Conservation (phyloP, 2,797 vertebrate genomes). For the Chrosomus eos region DNA sequence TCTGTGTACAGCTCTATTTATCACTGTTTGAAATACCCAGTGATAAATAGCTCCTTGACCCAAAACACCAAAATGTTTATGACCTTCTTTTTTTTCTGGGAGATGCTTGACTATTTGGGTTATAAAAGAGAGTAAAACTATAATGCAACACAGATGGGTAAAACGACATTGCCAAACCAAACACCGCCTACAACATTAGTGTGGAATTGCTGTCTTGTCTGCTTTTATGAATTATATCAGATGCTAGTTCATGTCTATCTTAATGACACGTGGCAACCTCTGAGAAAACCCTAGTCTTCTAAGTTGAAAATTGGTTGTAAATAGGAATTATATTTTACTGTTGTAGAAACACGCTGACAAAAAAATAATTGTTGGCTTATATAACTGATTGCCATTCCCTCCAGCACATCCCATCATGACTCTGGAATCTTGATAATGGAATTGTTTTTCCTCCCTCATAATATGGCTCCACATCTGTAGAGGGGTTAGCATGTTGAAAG, state of each 20-base stretch:
- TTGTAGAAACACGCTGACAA: background rate
- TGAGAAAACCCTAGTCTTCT: background rate
- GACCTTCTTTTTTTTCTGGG: background rate
- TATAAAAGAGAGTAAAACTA: constrained; percentile 1
- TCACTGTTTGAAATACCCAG: constrained; percentile 25
- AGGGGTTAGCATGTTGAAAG: constrained; percentile 21
- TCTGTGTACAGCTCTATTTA: constrained; percentile 11
- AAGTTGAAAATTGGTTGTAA: background rate
- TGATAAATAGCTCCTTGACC: constrained; percentile 42
- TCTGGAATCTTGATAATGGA: constrained; percentile 43
- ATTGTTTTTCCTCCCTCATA: constrained; percentile 12
- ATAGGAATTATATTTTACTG: background rate
- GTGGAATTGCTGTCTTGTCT: background rate
- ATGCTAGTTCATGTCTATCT: background rate
- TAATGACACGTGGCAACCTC: background rate
- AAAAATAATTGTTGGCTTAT: constrained; percentile 4
- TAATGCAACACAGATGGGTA: constrained; percentile 26
- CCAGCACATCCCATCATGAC: constrained; percentile 8
- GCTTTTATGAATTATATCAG: constrained; percentile 3
- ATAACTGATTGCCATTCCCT: constrained; percentile 27
- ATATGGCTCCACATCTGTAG: constrained; percentile 22
- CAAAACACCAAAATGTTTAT: constrained; percentile 17
- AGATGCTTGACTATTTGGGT: background rate
- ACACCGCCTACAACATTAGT: background rate
- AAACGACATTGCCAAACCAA: background rate